Conservation (phyloP, 2,888 invertebrate genomes). For the Cyaniris semiargus region DNA sequence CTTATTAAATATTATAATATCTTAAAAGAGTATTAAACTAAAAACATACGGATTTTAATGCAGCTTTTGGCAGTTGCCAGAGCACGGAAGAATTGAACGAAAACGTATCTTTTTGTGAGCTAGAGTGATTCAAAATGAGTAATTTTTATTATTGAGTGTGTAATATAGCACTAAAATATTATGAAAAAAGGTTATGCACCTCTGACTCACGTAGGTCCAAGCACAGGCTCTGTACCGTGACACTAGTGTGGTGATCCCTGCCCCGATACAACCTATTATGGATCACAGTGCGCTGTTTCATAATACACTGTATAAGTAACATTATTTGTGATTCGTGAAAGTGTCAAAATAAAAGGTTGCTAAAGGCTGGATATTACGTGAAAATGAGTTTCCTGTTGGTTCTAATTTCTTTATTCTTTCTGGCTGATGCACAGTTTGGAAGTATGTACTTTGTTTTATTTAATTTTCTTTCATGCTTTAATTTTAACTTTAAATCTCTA, state of each 20-base stretch:
- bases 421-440: constrained; percentile 68
- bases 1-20: too few species aligned
- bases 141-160: too few species aligned
- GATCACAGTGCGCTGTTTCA: neutral
- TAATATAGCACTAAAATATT: too few species aligned
- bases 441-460: constrained; percentile 55
- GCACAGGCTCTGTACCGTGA: constrained; percentile 64
- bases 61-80: too few species aligned
- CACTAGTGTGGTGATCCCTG: constrained; percentile 62
- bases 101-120: too few species aligned
- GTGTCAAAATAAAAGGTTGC: neutral
- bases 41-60: too few species aligned
- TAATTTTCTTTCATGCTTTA: too few species aligned
- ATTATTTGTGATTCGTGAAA: neutral
- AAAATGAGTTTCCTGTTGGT: constrained; percentile 47
- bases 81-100: too few species aligned
- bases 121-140: too few species aligned
- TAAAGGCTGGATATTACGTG: constrained; percentile 33
- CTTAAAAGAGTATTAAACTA: too few species aligned
- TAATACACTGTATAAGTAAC: neutral
- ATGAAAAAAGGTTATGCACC: constrained; percentile 49
- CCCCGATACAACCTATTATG: constrained; percentile 42
- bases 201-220: constrained; percentile 58
- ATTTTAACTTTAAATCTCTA: too few species aligned
- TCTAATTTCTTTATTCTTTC: constrained; percentile 53